Evolutionary conservation across 37 sponge, comb jelly and placozoan species (phyloP).

Genomic region (Beroe ovata): DNA sequence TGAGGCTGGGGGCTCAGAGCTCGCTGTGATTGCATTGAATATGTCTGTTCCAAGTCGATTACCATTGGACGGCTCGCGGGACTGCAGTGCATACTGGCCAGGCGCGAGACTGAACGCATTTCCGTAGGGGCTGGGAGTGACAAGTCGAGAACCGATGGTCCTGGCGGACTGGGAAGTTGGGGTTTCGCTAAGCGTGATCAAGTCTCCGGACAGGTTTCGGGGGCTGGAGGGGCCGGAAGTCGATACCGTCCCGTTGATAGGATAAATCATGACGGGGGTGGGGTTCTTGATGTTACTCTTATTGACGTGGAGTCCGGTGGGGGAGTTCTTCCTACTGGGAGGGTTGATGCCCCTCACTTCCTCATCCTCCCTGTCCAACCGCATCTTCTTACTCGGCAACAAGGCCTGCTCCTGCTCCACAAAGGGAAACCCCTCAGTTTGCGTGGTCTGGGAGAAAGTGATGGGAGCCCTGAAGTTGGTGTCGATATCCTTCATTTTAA

Average conservation of each 20-base stretch:
- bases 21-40: constrained; percentile 7
- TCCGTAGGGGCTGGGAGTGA: constrained; percentile 62
- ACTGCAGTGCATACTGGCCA: constrained; percentile 48
- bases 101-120: constrained; percentile 38
- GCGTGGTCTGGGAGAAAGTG: constrained; percentile 36
- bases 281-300: constrained; percentile 65
- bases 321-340: constrained; percentile 42
- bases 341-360: constrained; percentile 64
- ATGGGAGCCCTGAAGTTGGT: constrained; percentile 62
- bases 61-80: constrained; percentile 36
- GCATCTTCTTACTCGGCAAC: constrained; percentile 4
- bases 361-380: constrained; percentile 48
- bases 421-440: constrained; percentile 2
- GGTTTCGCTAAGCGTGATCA: constrained; percentile 64
- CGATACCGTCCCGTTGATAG: constrained; percentile 22
- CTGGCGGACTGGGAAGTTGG: constrained; percentile 41
- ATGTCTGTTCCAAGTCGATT: constrained; percentile 51
- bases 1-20: constrained; percentile 3
- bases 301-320: constrained; percentile 40
- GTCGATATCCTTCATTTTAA: constrained; percentile 61
- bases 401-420: constrained; percentile 34
- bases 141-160: constrained; percentile 35
- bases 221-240: constrained; percentile 42
- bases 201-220: constrained; percentile 56
- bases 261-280: constrained; percentile 64